Percentiles rank a stretch among this genome's conserved stretches.
Evolutionary conservation across 1,140 invertebrate genomes (phyloP).

Genomic region (Brachionus paranguensis): DNA sequence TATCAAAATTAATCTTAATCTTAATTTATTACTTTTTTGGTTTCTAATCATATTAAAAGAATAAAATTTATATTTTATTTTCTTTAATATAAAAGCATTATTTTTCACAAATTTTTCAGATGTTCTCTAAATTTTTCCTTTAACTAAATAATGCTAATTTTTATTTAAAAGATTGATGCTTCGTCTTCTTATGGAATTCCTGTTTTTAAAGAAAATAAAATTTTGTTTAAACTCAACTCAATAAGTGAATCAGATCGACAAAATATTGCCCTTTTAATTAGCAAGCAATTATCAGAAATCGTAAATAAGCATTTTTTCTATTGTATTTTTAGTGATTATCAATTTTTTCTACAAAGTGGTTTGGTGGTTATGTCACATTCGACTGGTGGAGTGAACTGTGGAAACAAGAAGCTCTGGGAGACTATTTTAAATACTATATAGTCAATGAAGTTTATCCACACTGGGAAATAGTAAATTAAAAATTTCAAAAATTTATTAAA

Average conservation of each 20-base stretch:
- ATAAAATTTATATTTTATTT: too few species aligned
- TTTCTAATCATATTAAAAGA: too few species aligned
- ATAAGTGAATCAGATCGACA: constrained; percentile 24
- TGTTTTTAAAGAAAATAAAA: constrained; percentile 15
- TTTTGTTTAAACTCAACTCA: neutral
- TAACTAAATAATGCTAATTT: too few species aligned
- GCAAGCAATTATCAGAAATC: constrained; percentile 29
- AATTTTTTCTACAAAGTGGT: neutral
- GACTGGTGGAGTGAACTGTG: constrained; percentile 39
- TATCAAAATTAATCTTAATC: too few species aligned
- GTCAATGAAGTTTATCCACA: constrained; percentile 10
- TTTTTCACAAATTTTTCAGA: too few species aligned
- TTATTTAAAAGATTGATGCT: neutral
- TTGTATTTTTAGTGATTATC: neutral
- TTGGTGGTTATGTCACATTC: constrained; percentile 21
- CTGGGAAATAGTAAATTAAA: constrained; percentile 15
- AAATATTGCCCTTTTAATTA: constrained; percentile 26
- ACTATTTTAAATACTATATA: constrained; percentile 20
- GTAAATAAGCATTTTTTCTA: neutral
- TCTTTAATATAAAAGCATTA: too few species aligned
- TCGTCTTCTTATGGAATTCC: neutral
- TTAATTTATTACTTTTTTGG: too few species aligned
- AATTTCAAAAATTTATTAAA: too few species aligned
- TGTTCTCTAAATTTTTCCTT: too few species aligned
- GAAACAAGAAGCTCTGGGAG: constrained; percentile 28